These are phyloP conservation scores for Heliopora coerulea DNA, from an alignment of 92 coral and sea anemone species.

Conservation along the genomic window DNA sequence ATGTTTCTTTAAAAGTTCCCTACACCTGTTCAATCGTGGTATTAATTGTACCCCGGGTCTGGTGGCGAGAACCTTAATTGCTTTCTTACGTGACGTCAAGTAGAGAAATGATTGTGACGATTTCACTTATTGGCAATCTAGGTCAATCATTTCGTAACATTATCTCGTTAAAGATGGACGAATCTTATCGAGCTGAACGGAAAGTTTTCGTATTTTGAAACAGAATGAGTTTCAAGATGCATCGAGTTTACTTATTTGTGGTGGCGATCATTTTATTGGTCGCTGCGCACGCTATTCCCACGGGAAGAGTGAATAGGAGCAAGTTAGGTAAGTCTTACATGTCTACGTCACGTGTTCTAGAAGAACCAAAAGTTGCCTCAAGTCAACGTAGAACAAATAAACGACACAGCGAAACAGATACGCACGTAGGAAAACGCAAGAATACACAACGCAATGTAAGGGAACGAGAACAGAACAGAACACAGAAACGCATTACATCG, in stretches of 20 bases:
- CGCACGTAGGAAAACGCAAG: no score
- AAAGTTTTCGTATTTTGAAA: constrained; percentile 4
- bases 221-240: not conserved
- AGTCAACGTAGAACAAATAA: no score
- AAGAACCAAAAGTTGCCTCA: no score
- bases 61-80: not conserved
- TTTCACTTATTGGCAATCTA: not conserved
- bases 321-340: no score
- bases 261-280: not conserved
- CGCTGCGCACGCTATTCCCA: not conserved
- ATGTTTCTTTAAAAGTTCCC: no score
- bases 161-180: not conserved
- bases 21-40: no score
- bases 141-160: not conserved
- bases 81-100: not conserved
- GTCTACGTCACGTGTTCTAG: no score
- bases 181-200: not conserved
- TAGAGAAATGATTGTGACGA: not conserved
- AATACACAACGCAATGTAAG: no score
- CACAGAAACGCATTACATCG: no score
- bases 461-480: no score
- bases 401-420: no score
- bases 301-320: no score
- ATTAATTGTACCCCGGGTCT: not conserved
- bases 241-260: not conserved